Evolutionary conservation across 2,888 invertebrate species (phyloP), one percentile per base, ranked within the genome.

Genomic region (Pasiphila rectangulata): DNA sequence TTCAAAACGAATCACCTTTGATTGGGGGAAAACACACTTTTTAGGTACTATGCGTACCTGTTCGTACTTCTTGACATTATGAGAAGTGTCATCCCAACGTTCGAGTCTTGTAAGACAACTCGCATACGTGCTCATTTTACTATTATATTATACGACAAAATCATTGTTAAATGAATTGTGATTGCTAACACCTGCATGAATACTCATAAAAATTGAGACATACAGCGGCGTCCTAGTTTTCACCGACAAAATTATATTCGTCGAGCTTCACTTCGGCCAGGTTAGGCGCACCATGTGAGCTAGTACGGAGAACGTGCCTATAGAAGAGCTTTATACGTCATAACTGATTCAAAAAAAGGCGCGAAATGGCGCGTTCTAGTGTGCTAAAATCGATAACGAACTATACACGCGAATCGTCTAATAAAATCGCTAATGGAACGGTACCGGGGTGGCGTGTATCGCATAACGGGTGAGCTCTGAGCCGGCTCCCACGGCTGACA

Each of bases 401-500:
- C 46, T 72, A 81, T 83, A 83, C 83, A 85, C 79, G 83, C 79
- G 83, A 84, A 79, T 82, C 77, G 78, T 84, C 80, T 85, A 83
- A 87, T 86, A 86, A 85, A 85, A 86, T 88, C 83, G 73, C 77
- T 80, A 83, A 82, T 82, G 72, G 80, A 86, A 88, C 87, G 88
- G 87, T 86, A 88, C 76, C 66, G 72, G n/a, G n/a, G 72, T 81
- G 79, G 82, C 84, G 84, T 84, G 83, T 79, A 82, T 82, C 84
- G 81, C 79, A 79, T 88, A 87, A 84, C 87, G 86, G 87, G 74
- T 67, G 61, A 59, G 57, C 54, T 45, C 63, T 61, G 64, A 60
- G 72, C 61, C 58, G 70, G 79, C 80, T 86, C 86, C 85, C 86
- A 87, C 86, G 84, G 72, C 76, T 70, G 68, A 75, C 76, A 83